These are phyloP conservation scores for Pterocles orientalis DNA, from an alignment of 2,113 vertebrate genomes.

Conservation along the genomic window DNA sequence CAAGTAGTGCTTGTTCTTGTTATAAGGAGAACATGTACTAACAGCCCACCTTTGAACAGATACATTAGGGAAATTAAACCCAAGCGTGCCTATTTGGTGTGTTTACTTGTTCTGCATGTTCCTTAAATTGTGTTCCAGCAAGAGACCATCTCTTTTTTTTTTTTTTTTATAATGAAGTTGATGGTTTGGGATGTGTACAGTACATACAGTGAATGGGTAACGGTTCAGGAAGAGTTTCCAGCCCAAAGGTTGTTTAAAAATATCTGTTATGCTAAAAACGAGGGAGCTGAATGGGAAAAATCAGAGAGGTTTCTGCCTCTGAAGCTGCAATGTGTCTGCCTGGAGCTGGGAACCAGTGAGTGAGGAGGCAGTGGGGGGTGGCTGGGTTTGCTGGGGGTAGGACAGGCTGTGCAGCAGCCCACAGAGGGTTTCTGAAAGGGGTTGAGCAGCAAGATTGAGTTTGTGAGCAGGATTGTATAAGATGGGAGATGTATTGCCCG, in stretches of 20 bases:
- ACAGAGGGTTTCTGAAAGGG: not conserved
- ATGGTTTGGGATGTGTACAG: not conserved
- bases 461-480: not conserved
- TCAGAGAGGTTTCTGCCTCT: not conserved
- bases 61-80: not conserved
- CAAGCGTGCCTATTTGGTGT: not conserved
- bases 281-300: not conserved
- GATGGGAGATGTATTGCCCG: not conserved
- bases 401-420: rapidly evolving
- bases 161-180: not conserved
- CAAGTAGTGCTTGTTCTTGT: not conserved
- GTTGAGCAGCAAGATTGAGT: not conserved
- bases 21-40: not conserved
- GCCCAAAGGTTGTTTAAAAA: not conserved
- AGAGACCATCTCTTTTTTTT: not conserved
- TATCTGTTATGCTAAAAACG: not conserved
- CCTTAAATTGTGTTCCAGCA: not conserved
- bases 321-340: not conserved
- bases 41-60: not conserved
- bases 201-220: not conserved
- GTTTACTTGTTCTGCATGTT: not conserved
- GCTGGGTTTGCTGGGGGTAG: not conserved
- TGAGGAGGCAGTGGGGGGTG: rapidly evolving
- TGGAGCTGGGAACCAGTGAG: not conserved
- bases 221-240: not conserved